Evolutionary conservation across 2,113 vertebrate species (phyloP), one percentile per base, ranked within the genome.

Genomic region (Carlito syrichta): DNA sequence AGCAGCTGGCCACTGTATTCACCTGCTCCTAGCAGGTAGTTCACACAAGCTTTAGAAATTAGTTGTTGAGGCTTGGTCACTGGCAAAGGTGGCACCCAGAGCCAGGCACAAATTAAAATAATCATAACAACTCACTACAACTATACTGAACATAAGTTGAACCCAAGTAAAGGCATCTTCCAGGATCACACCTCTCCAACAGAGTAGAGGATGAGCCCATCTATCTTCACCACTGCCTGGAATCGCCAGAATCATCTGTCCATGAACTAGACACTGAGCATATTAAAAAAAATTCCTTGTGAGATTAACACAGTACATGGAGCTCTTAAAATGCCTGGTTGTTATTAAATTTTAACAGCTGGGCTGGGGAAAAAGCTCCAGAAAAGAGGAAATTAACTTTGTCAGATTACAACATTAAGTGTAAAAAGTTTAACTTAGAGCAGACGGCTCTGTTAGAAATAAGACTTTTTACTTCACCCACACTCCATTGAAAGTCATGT

Each of bases 271-370:
- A 40, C 68, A 35, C 0, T 32, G 3, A 19, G 88, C 19, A 63
- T 40, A 69, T 7, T 35, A 74, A n/a, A 79, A 86, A 81, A 50
- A 11, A 73, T 52, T 62, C 94, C 79, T 94, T 92, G 58, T 62
- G 94, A 96, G 83, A 95, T 76, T 74, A 93, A 93, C 73, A 52
- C 19, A 56, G 83, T 58, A 94, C 86, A 50, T 2, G n/a, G 56
- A 83, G 69, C 60, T 88, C 83, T 95, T 50, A 82, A 38, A 89
- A 83, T 8, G 52, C 48, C 63, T 48, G 40, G 3, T 27, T 86
- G 50, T 60, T 89, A 86, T 60, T 93, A 82, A 85, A 66, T 73
- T 83, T 79, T 94, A 93, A 96, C 76, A 93, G 82, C 32, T 69
- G 45, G n/a, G 30, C 78, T 77, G 32, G 73, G 38, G 83, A 12